phyloP scores from a whole-genome alignment of 2,888 invertebrate species.

The Drosophila austrosaltans region DNA sequence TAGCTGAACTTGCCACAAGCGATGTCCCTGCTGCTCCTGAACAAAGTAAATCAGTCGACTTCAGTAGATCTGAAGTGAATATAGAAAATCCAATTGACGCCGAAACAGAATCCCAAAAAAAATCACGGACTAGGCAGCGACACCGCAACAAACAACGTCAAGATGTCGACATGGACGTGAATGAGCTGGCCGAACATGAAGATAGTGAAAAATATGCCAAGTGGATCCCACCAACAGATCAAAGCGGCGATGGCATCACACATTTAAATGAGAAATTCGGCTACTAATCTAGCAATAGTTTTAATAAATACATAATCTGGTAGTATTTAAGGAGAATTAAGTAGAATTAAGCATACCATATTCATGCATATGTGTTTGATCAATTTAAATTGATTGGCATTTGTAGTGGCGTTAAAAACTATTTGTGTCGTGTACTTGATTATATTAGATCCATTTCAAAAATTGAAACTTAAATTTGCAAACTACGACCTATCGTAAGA shows the following conservation, averaged over 20 bases:
- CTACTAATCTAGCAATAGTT: conserved; percentile 85
- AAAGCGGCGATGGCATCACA: conserved; percentile 91
- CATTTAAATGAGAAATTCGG: conserved; percentile 91
- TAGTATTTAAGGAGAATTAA: conserved; percentile 1
- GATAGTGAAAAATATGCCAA: conserved; percentile 87
- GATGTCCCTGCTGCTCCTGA: not conserved
- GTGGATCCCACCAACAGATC: conserved; percentile 91
- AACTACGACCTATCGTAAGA: not conserved
- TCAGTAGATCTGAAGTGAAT: not conserved
- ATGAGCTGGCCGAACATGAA: conserved; percentile 84
- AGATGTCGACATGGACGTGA: conserved; percentile 81
- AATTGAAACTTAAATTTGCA: not conserved
- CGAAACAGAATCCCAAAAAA: conserved; percentile 55
- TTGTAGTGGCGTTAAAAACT: not conserved
- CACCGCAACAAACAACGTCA: conserved; percentile 80
- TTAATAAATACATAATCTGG: conserved; percentile 7
- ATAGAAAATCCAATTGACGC: conserved; percentile 32
- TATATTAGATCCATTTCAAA: not conserved
- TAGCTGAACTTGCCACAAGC: conserved; percentile 28
- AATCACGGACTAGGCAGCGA: conserved; percentile 76
- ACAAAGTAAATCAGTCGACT: not conserved
- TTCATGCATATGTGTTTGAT: conserved; percentile 24
- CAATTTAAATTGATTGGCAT: conserved; percentile 13
- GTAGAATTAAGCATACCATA: conserved; percentile 14
- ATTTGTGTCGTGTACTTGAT: conserved; percentile 1